Evolutionary conservation across 2,113 vertebrate genomes (phyloP).

Genomic region (Isichthys henryi): DNA sequence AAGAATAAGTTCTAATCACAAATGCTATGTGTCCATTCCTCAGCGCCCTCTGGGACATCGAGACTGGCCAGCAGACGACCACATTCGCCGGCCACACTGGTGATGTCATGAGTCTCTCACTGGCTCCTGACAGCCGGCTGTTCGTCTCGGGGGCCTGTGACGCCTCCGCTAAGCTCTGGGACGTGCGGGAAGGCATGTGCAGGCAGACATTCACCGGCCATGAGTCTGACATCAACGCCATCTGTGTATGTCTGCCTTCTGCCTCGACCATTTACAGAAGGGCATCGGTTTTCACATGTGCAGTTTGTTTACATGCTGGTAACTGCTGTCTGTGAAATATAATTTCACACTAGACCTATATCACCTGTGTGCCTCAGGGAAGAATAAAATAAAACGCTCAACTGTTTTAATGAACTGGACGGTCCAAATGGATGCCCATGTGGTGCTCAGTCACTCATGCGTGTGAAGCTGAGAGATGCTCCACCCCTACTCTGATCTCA

Average conservation of each 20-base stretch:
- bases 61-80: constrained; percentile 98
- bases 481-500: background rate
- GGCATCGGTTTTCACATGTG: background rate
- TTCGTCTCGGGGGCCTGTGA: constrained; percentile 98
- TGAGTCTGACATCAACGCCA: constrained; percentile 98
- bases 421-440: background rate
- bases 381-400: background rate
- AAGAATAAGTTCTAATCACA: background rate
- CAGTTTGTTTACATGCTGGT: background rate
- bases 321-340: background rate
- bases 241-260: constrained; percentile 74
- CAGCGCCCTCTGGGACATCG: constrained; percentile 98
- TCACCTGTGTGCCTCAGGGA: background rate
- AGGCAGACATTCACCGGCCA: constrained; percentile 98
- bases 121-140: constrained; percentile 87
- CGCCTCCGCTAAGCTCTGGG: constrained; percentile 98
- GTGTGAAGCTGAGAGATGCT: background rate
- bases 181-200: constrained; percentile 98
- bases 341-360: background rate
- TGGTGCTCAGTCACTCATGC: background rate
- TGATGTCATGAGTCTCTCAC: constrained; percentile 96
- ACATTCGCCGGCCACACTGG: constrained; percentile 97
- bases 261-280: background rate
- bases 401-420: background rate
- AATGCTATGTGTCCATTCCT: background rate